phyloP scores from a whole-genome alignment of 1,140 invertebrate species.

The Sitobion miscanthi region DNA sequence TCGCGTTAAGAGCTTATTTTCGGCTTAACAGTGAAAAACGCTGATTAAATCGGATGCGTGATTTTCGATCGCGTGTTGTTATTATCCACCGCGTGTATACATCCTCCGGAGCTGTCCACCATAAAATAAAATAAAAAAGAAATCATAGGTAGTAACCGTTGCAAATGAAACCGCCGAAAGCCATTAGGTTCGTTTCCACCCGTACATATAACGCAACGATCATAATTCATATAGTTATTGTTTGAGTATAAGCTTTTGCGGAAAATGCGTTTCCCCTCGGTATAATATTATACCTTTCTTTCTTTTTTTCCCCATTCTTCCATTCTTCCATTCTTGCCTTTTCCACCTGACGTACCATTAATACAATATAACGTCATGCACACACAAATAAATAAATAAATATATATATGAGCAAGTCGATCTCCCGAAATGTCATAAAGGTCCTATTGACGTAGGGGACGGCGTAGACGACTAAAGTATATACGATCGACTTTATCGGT shows the following conservation, averaged over 20 bases:
- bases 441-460: neutral
- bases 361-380: neutral
- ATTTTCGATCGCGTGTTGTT: slow-evolving; percentile 23
- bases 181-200: neutral
- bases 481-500: neutral
- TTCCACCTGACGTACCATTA: slow-evolving; percentile 19
- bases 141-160: slow-evolving; percentile 19
- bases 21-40: slow-evolving; percentile 20
- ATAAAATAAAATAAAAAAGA: neutral
- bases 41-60: slow-evolving; percentile 15
- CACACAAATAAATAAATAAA: neutral
- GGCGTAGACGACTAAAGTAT: neutral
- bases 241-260: slow-evolving; percentile 44
- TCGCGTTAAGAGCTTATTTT: slow-evolving; percentile 18
- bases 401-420: neutral
- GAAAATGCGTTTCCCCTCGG: slow-evolving; percentile 19
- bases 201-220: neutral
- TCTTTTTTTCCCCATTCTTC: neutral
- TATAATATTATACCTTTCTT: slow-evolving; percentile 25
- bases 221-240: slow-evolving; percentile 39
- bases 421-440: neutral
- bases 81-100: neutral
- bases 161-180: slow-evolving; percentile 18
- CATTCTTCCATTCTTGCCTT: neutral
- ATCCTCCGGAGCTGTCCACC: neutral